Conservation (phyloP, 1,140 invertebrate genomes). For the Pectinophora gossypiella region DNA sequence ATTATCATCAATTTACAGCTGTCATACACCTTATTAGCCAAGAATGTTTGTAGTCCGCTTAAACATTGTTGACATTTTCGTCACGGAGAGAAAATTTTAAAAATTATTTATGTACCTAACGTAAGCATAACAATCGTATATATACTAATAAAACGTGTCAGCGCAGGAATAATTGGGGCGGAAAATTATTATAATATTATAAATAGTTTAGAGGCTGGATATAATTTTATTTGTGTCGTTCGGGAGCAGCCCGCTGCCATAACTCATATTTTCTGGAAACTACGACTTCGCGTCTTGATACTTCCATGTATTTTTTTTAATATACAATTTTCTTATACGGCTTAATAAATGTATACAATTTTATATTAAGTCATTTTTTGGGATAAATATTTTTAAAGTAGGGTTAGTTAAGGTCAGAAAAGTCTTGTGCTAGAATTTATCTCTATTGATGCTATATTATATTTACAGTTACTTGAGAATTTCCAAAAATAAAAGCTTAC, state of each 20-base stretch:
- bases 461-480: too few relatives aligned
- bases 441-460: too few relatives aligned
- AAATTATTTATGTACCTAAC: slow-evolving; percentile 44
- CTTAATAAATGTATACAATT: too few relatives aligned
- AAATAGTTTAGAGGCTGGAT: slow-evolving; percentile 67
- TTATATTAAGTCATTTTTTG: too few relatives aligned
- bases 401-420: too few relatives aligned
- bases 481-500: too few relatives aligned
- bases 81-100: slow-evolving; percentile 40
- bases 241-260: slow-evolving; percentile 49
- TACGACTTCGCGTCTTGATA: slow-evolving; percentile 35
- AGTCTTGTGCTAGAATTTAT: too few relatives aligned
- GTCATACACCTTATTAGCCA: too few relatives aligned
- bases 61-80: slow-evolving; percentile 42
- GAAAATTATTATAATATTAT: slow-evolving; percentile 74
- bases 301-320: slow-evolving; percentile 25
- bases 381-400: too few relatives aligned
- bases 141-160: slow-evolving; percentile 69
- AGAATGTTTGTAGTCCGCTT: too few relatives aligned
- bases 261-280: slow-evolving; percentile 60
- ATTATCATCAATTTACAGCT: too few relatives aligned
- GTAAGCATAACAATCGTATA: slow-evolving; percentile 62
- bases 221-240: slow-evolving; percentile 63
- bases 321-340: too few relatives aligned
- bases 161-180: slow-evolving; percentile 63